Evolutionary conservation across 2,888 invertebrate species (phyloP).

Genomic region (Seira musarum): DNA sequence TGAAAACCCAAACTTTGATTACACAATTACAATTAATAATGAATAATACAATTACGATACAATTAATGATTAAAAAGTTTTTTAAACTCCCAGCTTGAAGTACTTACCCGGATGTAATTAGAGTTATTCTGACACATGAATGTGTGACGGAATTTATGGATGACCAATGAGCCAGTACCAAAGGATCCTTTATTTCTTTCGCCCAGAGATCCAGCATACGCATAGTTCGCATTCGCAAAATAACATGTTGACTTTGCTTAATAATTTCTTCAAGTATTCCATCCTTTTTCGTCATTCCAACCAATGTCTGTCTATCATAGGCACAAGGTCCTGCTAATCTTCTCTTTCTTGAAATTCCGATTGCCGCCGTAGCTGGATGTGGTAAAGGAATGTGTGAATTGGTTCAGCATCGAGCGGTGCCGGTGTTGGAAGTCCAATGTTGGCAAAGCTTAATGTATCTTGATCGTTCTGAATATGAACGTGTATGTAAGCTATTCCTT

Average conservation of each 20-base stretch:
- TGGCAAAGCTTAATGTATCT: slow-evolving; percentile 89
- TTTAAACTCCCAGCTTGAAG: too few species aligned
- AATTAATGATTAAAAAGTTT: background rate
- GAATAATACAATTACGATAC: background rate
- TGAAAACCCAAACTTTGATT: slow-evolving; percentile 1
- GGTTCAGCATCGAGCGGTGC: slow-evolving; percentile 82
- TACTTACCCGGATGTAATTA: slow-evolving; percentile 88
- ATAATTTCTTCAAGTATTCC: slow-evolving; percentile 97
- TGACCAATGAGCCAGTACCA: slow-evolving; percentile 97
- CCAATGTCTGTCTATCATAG: slow-evolving; percentile 86
- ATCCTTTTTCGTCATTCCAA: slow-evolving; percentile 91
- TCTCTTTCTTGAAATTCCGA: slow-evolving; percentile 93
- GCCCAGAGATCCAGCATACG: slow-evolving; percentile 94
- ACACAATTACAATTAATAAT: too few species aligned
- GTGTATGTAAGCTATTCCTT: slow-evolving; percentile 96
- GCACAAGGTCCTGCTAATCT: slow-evolving; percentile 94
- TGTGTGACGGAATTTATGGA: slow-evolving; percentile 95
- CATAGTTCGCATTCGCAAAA: slow-evolving; percentile 91
- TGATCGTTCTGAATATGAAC: slow-evolving; percentile 96
- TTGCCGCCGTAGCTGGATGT: slow-evolving; percentile 93
- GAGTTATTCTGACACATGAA: slow-evolving; percentile 95
- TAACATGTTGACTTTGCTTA: slow-evolving; percentile 95
- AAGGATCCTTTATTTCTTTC: slow-evolving; percentile 93
- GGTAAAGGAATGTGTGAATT: slow-evolving; percentile 96
- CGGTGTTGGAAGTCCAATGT: slow-evolving; percentile 84